Base-by-base conservation (phyloP, 2,888 invertebrate species). In the Callyntrura guangdongensis region DNA sequence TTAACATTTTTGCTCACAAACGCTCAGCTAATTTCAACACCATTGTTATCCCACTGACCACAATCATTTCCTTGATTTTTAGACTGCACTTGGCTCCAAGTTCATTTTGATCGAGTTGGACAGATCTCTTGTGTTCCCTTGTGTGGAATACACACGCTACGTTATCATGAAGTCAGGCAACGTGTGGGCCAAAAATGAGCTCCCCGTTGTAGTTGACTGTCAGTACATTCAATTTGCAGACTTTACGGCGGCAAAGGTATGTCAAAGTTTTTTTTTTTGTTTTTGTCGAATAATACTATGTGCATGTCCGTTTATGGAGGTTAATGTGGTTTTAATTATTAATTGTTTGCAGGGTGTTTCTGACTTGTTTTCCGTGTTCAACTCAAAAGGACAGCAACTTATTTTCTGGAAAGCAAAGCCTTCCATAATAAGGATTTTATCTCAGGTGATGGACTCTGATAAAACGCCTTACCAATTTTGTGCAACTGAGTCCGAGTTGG, bases 141-240 rank as follows among this genome's bases (percentile, higher is more conserved):
- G 98, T 0, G 97, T 98, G 92, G 98, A 98, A 95, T 98, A 98
- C 95, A 97, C 98, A 92, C 96, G 98, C 91, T 97, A 97, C 94
- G 96, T 97, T 92, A 96, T 98, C 90, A 96, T 97, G 94, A 97
- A 97, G 95, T 97, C 97, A 94, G 97, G 96, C 79, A 95, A 96
- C 17, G 96, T 96, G n/a, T 96, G 96, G 94, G 96, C 96, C 12
- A 96, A 95, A 91, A 95, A 96, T 94, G 96, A 94, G 85, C 95
- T 97, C 90, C 98, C 98, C 3, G 98, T 98, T 45, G 98, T 98
- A 27, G 96, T 98, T 84, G 98, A 98, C 95, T 98, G 98, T 95
- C 97, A 97, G 64, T 97, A 98, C 95, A 97, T 98, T 94, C 98
- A 98, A 95, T 97, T 97, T 92, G 97, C 98, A 17, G 98, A 98